These are phyloP conservation scores for Marisa cornuarietis DNA, from an alignment of 1,140 invertebrate genomes.

Conservation along the genomic window DNA sequence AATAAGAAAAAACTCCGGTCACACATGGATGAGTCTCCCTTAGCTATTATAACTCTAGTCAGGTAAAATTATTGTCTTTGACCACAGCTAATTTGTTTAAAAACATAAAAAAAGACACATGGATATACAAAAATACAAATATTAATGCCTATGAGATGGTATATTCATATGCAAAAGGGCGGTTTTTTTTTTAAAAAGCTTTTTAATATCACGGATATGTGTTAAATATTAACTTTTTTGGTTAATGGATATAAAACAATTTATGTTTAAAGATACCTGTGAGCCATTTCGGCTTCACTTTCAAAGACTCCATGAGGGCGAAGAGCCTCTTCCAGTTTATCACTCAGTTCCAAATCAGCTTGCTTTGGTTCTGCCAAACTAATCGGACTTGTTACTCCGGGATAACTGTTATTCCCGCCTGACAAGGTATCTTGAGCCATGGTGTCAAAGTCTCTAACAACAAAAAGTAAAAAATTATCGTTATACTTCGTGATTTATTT, in stretches of 20 bases:
- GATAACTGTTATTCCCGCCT: slow-evolving; percentile 43
- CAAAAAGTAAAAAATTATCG: too few relatives aligned
- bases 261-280: slow-evolving; percentile 71
- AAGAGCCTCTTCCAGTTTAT: slow-evolving; percentile 83
- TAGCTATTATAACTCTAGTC: too few relatives aligned
- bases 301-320: slow-evolving; percentile 92
- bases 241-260: not conserved
- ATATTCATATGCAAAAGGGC: not conserved
- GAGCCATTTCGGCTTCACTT: slow-evolving; percentile 87
- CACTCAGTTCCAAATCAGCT: slow-evolving; percentile 83
- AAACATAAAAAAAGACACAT: too few relatives aligned
- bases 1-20: too few relatives aligned
- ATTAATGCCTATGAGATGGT: too few relatives aligned
- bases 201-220: not conserved
- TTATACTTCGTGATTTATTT: too few relatives aligned
- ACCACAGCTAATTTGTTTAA: too few relatives aligned
- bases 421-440: slow-evolving; percentile 40
- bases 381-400: slow-evolving; percentile 93
- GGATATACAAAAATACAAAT: too few relatives aligned
- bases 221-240: not conserved
- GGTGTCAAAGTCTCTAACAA: slow-evolving; percentile 16
- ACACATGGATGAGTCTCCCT: too few relatives aligned
- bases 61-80: too few relatives aligned
- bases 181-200: too few relatives aligned
- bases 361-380: slow-evolving; percentile 87